Evolutionary conservation across 2,113 vertebrate genomes (phyloP).

Genomic region (Tympanuchus pallidicinctus): DNA sequence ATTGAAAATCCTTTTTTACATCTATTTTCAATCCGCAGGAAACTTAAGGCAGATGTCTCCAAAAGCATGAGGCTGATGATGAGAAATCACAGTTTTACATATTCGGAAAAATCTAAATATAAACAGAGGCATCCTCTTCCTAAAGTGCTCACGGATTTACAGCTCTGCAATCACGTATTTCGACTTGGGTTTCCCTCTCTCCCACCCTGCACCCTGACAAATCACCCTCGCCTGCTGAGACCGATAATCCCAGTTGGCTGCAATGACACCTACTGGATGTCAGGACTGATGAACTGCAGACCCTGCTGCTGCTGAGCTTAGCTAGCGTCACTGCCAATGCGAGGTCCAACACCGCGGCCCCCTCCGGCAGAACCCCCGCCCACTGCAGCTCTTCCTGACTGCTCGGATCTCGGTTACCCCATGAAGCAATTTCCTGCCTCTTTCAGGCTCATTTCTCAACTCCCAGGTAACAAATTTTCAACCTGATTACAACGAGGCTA

Average conservation of each 20-base stretch:
- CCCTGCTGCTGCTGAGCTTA: background rate
- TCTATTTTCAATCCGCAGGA: conserved; percentile 32
- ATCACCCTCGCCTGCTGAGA: conserved; percentile 16
- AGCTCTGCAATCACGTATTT: background rate
- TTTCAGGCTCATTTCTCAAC: conserved; percentile 41
- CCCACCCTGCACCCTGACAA: conserved; percentile 21
- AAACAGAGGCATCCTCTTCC: background rate
- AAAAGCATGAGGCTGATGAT: background rate
- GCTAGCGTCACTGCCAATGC: background rate
- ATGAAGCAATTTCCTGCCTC: conserved; percentile 58
- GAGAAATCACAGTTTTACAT: background rate
- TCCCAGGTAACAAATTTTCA: conserved; percentile 53
- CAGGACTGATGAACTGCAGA: conserved; percentile 15
- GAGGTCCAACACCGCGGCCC: background rate
- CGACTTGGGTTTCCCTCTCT: background rate
- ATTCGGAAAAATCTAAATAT: background rate
- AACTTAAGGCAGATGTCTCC: conserved; percentile 51
- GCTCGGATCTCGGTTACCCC: conserved; percentile 1
- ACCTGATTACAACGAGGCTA: conserved; percentile 4
- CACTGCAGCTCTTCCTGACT: background rate
- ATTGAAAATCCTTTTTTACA: background rate
- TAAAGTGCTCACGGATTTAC: background rate
- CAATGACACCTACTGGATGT: conserved; percentile 30
- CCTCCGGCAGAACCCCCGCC: background rate
- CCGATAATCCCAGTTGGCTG: conserved; percentile 15